phyloP scores from a whole-genome alignment of 2,113 vertebrate species.

The Tapirus terrestris region DNA sequence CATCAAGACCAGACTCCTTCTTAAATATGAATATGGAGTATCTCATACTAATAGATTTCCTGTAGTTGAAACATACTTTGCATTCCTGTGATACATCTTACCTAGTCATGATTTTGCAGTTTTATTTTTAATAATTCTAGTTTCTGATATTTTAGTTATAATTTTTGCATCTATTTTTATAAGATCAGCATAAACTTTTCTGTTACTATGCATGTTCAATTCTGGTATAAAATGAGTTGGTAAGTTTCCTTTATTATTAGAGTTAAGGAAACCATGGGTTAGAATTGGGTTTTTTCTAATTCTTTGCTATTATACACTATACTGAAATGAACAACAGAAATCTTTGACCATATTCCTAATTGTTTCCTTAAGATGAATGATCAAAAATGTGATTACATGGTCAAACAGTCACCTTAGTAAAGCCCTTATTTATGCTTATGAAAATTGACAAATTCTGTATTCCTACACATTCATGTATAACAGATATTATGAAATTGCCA shows the following conservation, averaged over 20 bases:
- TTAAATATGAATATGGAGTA: not conserved
- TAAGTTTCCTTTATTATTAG: conserved; percentile 31
- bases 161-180: not conserved
- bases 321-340: not conserved
- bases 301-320: not conserved
- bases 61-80: not conserved
- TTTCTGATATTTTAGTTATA: not conserved
- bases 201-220: not conserved
- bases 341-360: not conserved
- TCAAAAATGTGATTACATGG: not conserved
- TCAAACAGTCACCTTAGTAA: not conserved
- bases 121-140: conserved; percentile 25
- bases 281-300: not conserved
- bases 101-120: not conserved
- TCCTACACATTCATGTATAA: not conserved
- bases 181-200: not conserved
- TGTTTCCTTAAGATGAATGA: not conserved
- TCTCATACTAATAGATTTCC: not conserved
- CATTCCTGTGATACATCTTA: not conserved
- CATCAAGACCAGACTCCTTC: not conserved
- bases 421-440: not conserved
- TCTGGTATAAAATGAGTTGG: not conserved
- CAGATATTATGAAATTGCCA: not conserved
- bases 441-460: not conserved
- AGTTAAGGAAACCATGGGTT: conserved; percentile 7